Evolutionary conservation across 1,140 invertebrate species (phyloP).

Genomic region (Bombus waltoni): DNA sequence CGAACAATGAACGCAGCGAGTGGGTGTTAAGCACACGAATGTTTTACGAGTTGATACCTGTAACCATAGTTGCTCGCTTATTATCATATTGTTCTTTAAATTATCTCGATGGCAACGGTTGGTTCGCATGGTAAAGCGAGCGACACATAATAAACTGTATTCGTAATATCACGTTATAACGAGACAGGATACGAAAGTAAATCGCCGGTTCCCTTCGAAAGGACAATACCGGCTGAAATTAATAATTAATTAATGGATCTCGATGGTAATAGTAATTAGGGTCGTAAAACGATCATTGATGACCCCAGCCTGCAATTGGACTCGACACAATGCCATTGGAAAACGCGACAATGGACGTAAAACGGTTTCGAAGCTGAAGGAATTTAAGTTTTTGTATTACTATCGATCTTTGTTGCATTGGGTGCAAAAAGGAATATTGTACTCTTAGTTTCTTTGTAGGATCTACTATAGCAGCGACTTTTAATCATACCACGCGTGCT

Average conservation of each 20-base stretch:
- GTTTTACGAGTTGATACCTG: background rate
- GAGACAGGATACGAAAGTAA: background rate
- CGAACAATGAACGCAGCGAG: background rate
- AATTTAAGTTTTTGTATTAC: background rate
- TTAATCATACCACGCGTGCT: too few species aligned
- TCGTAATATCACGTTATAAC: conserved; percentile 4
- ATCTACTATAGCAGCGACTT: too few species aligned
- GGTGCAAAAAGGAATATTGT: too few species aligned
- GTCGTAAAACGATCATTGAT: background rate
- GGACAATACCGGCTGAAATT: conserved; percentile 11
- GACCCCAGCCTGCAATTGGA: background rate
- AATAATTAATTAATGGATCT: conserved; percentile 31
- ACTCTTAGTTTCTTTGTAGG: too few species aligned
- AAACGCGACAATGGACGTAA: background rate
- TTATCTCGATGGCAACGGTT: background rate
- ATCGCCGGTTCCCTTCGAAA: background rate
- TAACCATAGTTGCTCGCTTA: background rate
- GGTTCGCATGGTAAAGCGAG: background rate
- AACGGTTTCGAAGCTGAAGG: background rate
- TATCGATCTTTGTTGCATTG: too few species aligned
- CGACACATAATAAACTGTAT: conserved; percentile 5
- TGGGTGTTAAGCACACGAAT: background rate
- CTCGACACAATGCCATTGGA: background rate
- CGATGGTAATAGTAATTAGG: background rate
- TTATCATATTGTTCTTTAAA: conserved; percentile 28